Evolutionary conservation across 2,797 vertebrate species (phyloP).

Genomic region (Botia kubotai): DNA sequence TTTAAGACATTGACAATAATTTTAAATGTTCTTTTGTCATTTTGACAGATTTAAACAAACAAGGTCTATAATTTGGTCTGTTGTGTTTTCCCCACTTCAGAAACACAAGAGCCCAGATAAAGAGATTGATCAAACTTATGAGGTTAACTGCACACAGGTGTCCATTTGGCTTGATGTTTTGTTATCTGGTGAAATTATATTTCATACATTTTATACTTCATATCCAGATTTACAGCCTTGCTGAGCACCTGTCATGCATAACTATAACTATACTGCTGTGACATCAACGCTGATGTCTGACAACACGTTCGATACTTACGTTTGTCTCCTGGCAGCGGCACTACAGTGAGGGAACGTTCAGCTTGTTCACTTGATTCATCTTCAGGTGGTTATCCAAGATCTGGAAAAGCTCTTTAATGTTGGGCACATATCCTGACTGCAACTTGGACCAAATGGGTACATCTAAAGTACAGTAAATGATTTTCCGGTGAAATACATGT

Average conservation of each 20-base stretch:
- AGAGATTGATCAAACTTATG: too few relatives aligned
- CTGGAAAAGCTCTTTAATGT: conserved; percentile 82
- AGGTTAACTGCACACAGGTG: too few relatives aligned
- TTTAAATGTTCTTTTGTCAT: too few relatives aligned
- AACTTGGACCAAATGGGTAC: conserved; percentile 82
- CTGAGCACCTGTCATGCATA: background rate
- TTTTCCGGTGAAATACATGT: background rate
- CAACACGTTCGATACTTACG: conserved; percentile 42
- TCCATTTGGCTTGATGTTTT: too few relatives aligned
- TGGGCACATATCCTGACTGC: conserved; percentile 80
- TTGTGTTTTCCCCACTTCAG: too few relatives aligned
- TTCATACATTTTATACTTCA: background rate
- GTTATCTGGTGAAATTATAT: background rate
- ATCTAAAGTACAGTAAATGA: conserved; percentile 62
- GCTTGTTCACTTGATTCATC: conserved; percentile 76
- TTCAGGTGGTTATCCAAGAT: conserved; percentile 81
- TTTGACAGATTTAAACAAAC: too few relatives aligned
- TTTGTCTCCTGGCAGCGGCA: conserved; percentile 49
- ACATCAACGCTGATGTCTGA: background rate
- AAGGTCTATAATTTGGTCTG: too few relatives aligned
- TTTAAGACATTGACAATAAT: too few relatives aligned
- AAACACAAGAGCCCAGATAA: too few relatives aligned
- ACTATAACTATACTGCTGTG: background rate
- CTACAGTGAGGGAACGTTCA: conserved; percentile 72
- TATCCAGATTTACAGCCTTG: too few relatives aligned